Evolutionary conservation across 2,888 invertebrate species (phyloP), one percentile per base, ranked within the genome.

Genomic region (Amblyjoppa fuscipennis): DNA sequence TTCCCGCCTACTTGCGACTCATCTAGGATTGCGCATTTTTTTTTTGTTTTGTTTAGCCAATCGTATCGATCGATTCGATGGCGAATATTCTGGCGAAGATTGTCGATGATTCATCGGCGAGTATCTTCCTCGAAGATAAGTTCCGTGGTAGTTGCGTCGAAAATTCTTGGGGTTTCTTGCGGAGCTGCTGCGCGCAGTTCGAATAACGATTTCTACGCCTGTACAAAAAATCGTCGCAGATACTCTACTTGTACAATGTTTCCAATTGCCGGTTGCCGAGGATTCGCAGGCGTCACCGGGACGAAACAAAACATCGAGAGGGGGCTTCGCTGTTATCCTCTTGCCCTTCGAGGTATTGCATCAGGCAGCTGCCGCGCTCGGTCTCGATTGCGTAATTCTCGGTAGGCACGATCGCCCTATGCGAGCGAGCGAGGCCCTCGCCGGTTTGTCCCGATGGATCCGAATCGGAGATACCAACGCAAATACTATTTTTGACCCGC

Each of bases 281-380:
- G 70, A 71, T 70, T 84, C 45, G 13, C 61, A 64, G 41, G 20
- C 64, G 73, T 25, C 16, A 45, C 20, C 71, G 51, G 5, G 16
- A 28, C n/a, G 45, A 61, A 77, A 38, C 31, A 56, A 38, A 16
- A 66, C 4, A 74, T 25, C 45, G 53, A 71, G 45, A 20, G 70
- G 69, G 41, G 20, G 49, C n/a, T 41, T 61, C 61, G 78, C 28
- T 77, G 82, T 73, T 82, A 53, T 75, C 53, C 76, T 70, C 71
- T 34, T 75, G 85, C 82, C 85, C 85, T 82, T 82, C 79, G 82
- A 68, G 70, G 66, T 56, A 77, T 79, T 79, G 82, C 85, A 75
- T 79, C 82, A 82, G 70, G 71, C 85, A 85, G 84, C 85, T 79
- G 85, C 74, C 77, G 71, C 28, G 49, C 53, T 64, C 31, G n/a